Percentiles rank a stretch among this genome's conserved stretches.
Conservation (phyloP, 2,888 invertebrate species). For the Taenaris catops region DNA sequence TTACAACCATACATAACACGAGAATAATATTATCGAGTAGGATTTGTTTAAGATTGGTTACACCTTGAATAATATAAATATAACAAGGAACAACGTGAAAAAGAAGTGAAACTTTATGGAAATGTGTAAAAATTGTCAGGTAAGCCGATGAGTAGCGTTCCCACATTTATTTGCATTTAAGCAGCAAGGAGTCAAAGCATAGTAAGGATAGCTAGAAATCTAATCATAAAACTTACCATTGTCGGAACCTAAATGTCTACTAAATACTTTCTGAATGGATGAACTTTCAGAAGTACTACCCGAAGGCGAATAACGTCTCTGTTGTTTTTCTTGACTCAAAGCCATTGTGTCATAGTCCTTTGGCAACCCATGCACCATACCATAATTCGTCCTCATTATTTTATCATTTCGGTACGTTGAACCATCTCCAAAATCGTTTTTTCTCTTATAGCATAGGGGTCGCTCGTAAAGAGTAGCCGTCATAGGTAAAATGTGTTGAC, state of each 20-base stretch:
- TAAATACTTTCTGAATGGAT: slow-evolving; percentile 54
- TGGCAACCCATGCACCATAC: slow-evolving; percentile 48
- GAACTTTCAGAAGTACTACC: slow-evolving; percentile 45
- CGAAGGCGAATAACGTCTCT: slow-evolving; percentile 48
- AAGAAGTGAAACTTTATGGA: slow-evolving; percentile 9
- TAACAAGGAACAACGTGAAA: slow-evolving; percentile 15
- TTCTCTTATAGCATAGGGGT: slow-evolving; percentile 54
- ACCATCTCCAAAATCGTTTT: slow-evolving; percentile 61
- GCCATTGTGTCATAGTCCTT: slow-evolving; percentile 51
- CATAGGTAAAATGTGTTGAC: slow-evolving; percentile 51
- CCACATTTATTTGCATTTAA: slow-evolving; percentile 26
- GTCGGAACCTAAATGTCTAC: slow-evolving; percentile 61
- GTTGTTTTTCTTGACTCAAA: slow-evolving; percentile 48
- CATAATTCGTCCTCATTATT: slow-evolving; percentile 61
- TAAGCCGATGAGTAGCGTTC: slow-evolving; percentile 36
- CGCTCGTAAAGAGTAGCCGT: slow-evolving; percentile 61
- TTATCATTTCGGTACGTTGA: slow-evolving; percentile 60
- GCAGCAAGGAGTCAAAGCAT: slow-evolving; percentile 28
- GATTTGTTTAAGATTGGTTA: no score
- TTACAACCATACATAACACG: neutral
- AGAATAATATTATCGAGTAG: no score
- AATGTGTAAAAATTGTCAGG: slow-evolving; percentile 21
- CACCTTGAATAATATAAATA: no score
- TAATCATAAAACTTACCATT: slow-evolving; percentile 56
- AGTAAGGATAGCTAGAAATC: neutral